These are phyloP conservation scores for Drosophila quadrilineata DNA, from an alignment of 1,140 invertebrate species.

Conservation along the genomic window DNA sequence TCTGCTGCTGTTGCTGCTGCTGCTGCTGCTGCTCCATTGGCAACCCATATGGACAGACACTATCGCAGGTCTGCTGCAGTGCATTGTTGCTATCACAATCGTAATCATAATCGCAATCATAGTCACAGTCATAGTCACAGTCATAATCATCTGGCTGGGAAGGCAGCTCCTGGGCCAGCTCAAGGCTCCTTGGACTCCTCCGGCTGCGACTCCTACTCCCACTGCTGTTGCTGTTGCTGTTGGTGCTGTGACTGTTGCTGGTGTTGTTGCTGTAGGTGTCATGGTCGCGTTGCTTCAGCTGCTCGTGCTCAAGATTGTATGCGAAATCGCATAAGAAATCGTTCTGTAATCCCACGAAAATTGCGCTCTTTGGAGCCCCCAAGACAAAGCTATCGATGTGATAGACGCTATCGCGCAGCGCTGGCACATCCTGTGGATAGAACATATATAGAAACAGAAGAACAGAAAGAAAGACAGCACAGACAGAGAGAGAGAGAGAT, in stretches of 20 bases:
- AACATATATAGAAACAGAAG: conserved; percentile 63
- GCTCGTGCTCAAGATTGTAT: conserved; percentile 41
- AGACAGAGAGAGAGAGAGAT: conserved; percentile 35
- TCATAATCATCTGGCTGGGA: conserved; percentile 35
- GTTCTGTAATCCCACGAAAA: conserved; percentile 79
- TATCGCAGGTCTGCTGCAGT: conserved; percentile 1
- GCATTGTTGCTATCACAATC: conserved; percentile 15
- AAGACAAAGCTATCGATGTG: conserved; percentile 79
- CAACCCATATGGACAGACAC: conserved; percentile 11
- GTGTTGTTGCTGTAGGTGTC: background rate
- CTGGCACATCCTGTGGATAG: conserved; percentile 75
- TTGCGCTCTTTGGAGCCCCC: conserved; percentile 77
- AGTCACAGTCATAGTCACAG: conserved; percentile 57
- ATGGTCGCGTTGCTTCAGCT: conserved; percentile 15
- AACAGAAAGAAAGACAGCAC: conserved; percentile 45
- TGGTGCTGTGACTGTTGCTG: conserved; percentile 1
- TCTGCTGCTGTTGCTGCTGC: background rate
- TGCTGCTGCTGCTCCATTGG: background rate
- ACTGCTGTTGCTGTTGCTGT: background rate
- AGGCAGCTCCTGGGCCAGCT: conserved; percentile 10
- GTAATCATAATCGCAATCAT: conserved; percentile 35
- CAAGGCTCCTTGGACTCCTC: conserved; percentile 4
- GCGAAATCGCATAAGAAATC: conserved; percentile 64
- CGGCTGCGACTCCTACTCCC: background rate
- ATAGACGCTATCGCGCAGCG: conserved; percentile 67